phyloP scores from a whole-genome alignment of 2,888 invertebrate genomes.

The Flabesymbios commensalis region DNA sequence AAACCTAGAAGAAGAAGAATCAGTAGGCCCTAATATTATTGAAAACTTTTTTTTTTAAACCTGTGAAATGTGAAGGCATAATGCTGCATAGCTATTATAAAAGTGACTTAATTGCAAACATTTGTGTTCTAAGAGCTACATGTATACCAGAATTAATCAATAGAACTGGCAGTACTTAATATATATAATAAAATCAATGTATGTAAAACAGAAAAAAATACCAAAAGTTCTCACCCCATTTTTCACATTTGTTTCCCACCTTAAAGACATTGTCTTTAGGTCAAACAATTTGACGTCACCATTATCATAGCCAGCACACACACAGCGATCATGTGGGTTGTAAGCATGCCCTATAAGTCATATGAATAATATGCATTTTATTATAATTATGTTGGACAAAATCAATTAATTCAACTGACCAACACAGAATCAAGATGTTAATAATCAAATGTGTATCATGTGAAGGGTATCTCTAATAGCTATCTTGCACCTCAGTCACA shows the following conservation, averaged over 20 bases:
- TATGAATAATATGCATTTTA: background rate
- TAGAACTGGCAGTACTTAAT: background rate
- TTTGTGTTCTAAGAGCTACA: no score
- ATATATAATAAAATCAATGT: background rate
- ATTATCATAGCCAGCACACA: constrained; percentile 93
- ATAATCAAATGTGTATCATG: no score
- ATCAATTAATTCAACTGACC: no score
- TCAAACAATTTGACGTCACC: constrained; percentile 95
- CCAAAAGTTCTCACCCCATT: constrained; percentile 70
- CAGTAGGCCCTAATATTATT: background rate
- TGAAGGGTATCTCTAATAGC: no score
- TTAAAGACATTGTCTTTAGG: constrained; percentile 77
- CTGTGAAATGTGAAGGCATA: constrained; percentile 1
- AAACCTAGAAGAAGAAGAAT: constrained; percentile 61
- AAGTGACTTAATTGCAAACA: no score
- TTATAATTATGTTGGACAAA: no score
- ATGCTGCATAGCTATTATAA: no score
- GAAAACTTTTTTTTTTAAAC: background rate
- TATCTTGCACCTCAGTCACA: no score
- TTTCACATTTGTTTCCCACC: constrained; percentile 90
- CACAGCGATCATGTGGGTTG: constrained; percentile 81
- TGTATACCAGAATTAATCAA: no score
- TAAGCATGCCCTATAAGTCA: constrained; percentile 74
- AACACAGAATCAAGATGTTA: no score
- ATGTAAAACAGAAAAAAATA: background rate